A percentile compares a stretch with the other conserved stretches of the same genome.
Conservation (phyloP, 2,113 vertebrate genomes). For the Colinus virginianus region DNA sequence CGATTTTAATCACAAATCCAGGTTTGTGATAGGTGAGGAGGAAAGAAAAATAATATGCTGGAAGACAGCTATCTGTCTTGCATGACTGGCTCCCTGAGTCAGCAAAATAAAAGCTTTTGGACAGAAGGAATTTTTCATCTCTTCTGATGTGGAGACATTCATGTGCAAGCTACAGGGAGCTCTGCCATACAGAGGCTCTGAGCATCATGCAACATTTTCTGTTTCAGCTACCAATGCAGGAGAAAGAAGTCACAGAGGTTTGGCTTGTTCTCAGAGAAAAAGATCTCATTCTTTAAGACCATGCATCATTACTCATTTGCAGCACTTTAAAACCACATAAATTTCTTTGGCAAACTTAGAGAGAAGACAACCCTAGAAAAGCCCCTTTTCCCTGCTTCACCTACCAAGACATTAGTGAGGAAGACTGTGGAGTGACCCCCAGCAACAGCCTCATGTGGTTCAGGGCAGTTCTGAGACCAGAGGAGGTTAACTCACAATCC, state of each 20-base stretch:
- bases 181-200: not conserved
- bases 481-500: not conserved
- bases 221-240: not conserved
- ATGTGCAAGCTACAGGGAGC: not conserved
- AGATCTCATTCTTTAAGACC: not conserved
- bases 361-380: not conserved
- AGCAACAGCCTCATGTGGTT: not conserved
- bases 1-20: not conserved
- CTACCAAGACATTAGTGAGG: not conserved
- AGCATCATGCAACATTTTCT: not conserved
- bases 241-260: not conserved
- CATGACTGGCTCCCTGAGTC: not conserved
- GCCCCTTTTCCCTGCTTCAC: not conserved
- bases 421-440: not conserved
- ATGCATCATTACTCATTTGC: not conserved
- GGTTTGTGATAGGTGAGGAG: not conserved
- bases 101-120: slow-evolving; percentile 26
- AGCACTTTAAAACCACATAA: not conserved
- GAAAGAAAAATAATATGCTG: not conserved
- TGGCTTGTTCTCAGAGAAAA: not conserved
- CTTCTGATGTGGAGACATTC: not conserved
- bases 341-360: not conserved
- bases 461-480: not conserved
- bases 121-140: not conserved
- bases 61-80: not conserved